phyloP scores from a whole-genome alignment of 2,888 invertebrate genomes.

The Mallateleia sp. region DNA sequence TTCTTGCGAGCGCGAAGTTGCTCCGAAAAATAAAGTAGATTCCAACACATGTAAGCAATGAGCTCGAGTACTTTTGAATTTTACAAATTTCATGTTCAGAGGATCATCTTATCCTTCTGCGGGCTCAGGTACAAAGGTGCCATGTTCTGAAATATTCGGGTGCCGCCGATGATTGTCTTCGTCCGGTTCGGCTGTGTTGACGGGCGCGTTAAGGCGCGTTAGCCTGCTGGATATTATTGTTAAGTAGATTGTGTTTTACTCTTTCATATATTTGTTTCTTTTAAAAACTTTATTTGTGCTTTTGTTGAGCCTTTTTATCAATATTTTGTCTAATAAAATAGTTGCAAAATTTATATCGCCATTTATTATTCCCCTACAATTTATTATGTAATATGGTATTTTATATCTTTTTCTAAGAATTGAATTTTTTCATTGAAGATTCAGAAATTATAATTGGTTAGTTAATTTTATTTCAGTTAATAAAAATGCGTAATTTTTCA shows the following conservation, averaged over 20 bases:
- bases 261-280: too few relatives aligned
- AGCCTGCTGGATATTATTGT: slow-evolving; percentile 33
- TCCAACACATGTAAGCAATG: slow-evolving; percentile 55
- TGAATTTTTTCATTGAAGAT: too few relatives aligned
- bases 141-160: slow-evolving; percentile 63
- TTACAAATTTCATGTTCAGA: slow-evolving; percentile 64
- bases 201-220: slow-evolving; percentile 15
- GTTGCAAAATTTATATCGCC: too few relatives aligned
- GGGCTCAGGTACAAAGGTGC: slow-evolving; percentile 57
- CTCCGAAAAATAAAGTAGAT: slow-evolving; percentile 60
- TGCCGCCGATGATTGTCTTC: slow-evolving; percentile 52
- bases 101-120: slow-evolving; percentile 60
- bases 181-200: slow-evolving; percentile 35
- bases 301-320: too few relatives aligned
- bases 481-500: too few relatives aligned
- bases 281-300: too few relatives aligned
- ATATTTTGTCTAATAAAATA: too few relatives aligned
- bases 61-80: slow-evolving; percentile 67
- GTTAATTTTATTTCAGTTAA: too few relatives aligned
- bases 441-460: too few relatives aligned
- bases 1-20: slow-evolving; percentile 38
- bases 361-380: too few relatives aligned
- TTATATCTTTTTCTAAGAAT: too few relatives aligned
- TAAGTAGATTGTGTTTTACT: slow-evolving; percentile 37
- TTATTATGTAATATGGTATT: too few relatives aligned